These are phyloP conservation scores for Chrysaora quinquecirrha DNA, from an alignment of 30 jellyfish, hydroid and myxozoan species.

Conservation along the genomic window DNA sequence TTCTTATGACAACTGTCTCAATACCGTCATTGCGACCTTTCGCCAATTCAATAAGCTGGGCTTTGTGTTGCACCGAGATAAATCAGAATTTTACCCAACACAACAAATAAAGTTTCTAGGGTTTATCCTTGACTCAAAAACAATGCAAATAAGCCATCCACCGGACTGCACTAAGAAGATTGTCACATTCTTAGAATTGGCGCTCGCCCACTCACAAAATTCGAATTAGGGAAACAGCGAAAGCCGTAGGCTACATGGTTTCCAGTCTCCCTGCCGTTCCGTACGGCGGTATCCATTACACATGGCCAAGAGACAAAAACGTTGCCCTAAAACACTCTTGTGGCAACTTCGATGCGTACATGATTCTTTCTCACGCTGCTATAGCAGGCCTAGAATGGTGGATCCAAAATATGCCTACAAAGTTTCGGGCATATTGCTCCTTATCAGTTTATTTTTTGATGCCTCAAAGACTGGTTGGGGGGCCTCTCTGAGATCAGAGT, in stretches of 20 bases:
- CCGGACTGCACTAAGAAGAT: background rate
- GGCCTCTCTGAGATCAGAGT: constrained; percentile 5
- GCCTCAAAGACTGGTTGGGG: constrained; percentile 75
- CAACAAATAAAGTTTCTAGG: too few relatives aligned
- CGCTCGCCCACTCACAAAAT: background rate
- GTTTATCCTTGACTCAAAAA: too few relatives aligned
- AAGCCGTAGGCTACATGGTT: constrained; percentile 52
- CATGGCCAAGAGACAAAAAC: constrained; percentile 22
- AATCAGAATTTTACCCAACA: constrained; percentile 31
- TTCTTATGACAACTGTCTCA: constrained; percentile 27
- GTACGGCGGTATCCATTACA: constrained; percentile 32
- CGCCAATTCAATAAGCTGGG: constrained; percentile 11
- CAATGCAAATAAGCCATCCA: constrained; percentile 23
- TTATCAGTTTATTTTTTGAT: constrained; percentile 40
- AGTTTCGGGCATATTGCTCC: background rate
- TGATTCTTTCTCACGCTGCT: constrained; percentile 14
- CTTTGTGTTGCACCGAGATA: constrained; percentile 45
- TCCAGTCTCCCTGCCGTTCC: constrained; percentile 45
- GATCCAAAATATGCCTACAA: background rate
- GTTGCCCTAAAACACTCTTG: constrained; percentile 17
- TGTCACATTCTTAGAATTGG: background rate
- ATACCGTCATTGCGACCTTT: constrained; percentile 10
- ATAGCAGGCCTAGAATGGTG: constrained; percentile 40
- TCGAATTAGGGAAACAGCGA: too few relatives aligned
- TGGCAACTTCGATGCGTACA: constrained; percentile 22